Conservation (phyloP, 2,797 vertebrate species). For the Cygnus olor region DNA sequence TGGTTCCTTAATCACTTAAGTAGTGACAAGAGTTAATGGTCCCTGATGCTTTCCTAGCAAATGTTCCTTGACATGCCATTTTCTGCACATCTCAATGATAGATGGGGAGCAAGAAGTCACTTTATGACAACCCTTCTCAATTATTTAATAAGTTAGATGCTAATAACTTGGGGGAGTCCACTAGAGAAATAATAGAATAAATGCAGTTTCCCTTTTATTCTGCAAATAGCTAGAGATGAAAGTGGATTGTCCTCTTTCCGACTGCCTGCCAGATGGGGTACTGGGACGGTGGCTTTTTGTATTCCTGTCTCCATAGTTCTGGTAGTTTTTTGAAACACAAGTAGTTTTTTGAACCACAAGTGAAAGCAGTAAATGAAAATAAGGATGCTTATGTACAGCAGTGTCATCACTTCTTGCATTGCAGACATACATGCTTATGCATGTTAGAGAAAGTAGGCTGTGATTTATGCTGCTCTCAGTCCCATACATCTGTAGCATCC, state of each 20-base stretch:
- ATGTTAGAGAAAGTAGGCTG: background rate
- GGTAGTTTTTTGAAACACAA: background rate
- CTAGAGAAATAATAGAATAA: constrained; percentile 12
- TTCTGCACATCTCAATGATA: constrained; percentile 42
- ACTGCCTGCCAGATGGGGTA: background rate
- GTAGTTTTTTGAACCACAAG: background rate
- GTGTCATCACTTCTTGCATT: background rate
- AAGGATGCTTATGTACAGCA: fast-evolving
- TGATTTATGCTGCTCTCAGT: background rate
- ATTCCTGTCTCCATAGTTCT: background rate
- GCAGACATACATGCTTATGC: background rate
- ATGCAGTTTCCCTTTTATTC: constrained; percentile 6
- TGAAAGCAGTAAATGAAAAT: background rate
- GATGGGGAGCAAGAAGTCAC: constrained; percentile 59
- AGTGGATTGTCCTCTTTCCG: background rate
- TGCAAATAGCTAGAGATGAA: background rate
- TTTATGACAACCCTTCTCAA: constrained; percentile 54
- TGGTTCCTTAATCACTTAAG: constrained; percentile 55
- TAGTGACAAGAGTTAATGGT: constrained; percentile 62
- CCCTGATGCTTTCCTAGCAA: constrained; percentile 62
- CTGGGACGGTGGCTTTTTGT: background rate
- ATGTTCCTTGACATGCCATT: constrained; percentile 62
- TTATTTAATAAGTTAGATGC: constrained; percentile 68
- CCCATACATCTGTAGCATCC: background rate
- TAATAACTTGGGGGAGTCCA: constrained; percentile 55